A percentile compares a stretch with the other conserved stretches of the same genome.
Conservation (phyloP, 2,888 invertebrate species). For the Drosophila maculinotata region DNA sequence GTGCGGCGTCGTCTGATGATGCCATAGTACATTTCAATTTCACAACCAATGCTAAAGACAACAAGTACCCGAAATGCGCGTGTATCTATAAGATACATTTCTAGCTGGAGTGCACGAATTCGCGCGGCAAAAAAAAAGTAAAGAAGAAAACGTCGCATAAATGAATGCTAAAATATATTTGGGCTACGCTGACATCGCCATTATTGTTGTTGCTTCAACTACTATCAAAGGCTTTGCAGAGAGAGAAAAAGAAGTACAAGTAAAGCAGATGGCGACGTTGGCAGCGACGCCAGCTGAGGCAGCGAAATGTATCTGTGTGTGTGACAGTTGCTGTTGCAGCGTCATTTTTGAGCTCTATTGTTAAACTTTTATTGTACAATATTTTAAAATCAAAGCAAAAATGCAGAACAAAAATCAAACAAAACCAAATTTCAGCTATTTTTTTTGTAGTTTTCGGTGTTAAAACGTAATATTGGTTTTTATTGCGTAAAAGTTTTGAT, state of each 20-base stretch:
- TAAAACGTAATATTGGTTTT: conserved; percentile 48
- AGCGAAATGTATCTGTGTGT: conserved; percentile 27
- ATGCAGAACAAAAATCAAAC: conserved; percentile 16
- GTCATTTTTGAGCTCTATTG: conserved; percentile 55
- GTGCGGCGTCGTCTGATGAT: conserved; percentile 57
- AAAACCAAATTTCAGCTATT: conserved; percentile 10
- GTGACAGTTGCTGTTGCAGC: conserved; percentile 35
- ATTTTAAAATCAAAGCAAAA: conserved; percentile 40
- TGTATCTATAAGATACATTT: conserved; percentile 73
- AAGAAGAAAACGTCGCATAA: conserved; percentile 62
- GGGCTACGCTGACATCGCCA: conserved; percentile 48
- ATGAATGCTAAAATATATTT: conserved; percentile 78
- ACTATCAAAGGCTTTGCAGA: conserved; percentile 70
- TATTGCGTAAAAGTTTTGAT: conserved; percentile 49
- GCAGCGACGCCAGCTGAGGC: conserved; percentile 34
- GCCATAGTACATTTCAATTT: conserved; percentile 77
- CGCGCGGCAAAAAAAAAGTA: conserved; percentile 63
- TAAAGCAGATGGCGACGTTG: conserved; percentile 56
- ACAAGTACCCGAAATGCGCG: conserved; percentile 62
- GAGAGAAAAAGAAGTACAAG: conserved; percentile 45
- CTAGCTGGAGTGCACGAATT: conserved; percentile 64
- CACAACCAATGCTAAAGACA: conserved; percentile 45
- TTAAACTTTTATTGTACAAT: conserved; percentile 29
- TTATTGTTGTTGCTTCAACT: conserved; percentile 60
- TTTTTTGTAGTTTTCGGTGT: conserved; percentile 13